Conservation (phyloP, 1,140 invertebrate genomes). For the Caenorhabditis remanei region DNA sequence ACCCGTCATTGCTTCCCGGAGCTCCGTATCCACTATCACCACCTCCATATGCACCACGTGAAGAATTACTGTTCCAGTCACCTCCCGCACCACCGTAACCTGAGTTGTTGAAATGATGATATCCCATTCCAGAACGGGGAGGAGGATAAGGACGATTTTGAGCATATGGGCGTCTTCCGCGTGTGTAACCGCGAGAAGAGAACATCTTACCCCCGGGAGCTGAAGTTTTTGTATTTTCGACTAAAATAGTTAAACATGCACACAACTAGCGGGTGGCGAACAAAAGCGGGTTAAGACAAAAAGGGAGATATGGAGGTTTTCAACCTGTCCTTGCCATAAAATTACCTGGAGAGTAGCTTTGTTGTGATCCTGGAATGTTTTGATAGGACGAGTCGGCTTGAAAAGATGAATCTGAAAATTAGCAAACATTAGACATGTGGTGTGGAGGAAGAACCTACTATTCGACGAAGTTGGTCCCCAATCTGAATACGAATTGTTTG, state of each 20-base stretch:
- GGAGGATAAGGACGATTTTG: conserved; percentile 30
- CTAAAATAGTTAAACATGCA: background rate
- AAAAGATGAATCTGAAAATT: background rate
- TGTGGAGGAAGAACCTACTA: background rate
- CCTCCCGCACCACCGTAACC: conserved; percentile 35
- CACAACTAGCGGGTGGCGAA: background rate
- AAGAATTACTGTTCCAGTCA: background rate
- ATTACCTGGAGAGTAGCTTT: background rate
- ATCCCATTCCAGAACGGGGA: conserved; percentile 28
- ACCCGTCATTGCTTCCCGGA: background rate
- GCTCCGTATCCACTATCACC: background rate
- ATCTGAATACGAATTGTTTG: background rate
- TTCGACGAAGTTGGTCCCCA: background rate
- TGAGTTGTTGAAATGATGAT: conserved; percentile 46
- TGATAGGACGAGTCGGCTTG: background rate
- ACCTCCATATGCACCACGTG: background rate
- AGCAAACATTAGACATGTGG: background rate
- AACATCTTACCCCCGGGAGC: background rate
- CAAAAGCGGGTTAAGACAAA: background rate
- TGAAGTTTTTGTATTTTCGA: conserved; percentile 2
- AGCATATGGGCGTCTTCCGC: conserved; percentile 13
- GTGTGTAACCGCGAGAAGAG: conserved; percentile 23
- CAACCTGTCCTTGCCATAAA: background rate
- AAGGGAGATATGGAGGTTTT: background rate
- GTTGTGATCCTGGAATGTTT: background rate